Base-by-base conservation (phyloP, 2,113 vertebrate genomes). In the Embiotoca jacksoni region DNA sequence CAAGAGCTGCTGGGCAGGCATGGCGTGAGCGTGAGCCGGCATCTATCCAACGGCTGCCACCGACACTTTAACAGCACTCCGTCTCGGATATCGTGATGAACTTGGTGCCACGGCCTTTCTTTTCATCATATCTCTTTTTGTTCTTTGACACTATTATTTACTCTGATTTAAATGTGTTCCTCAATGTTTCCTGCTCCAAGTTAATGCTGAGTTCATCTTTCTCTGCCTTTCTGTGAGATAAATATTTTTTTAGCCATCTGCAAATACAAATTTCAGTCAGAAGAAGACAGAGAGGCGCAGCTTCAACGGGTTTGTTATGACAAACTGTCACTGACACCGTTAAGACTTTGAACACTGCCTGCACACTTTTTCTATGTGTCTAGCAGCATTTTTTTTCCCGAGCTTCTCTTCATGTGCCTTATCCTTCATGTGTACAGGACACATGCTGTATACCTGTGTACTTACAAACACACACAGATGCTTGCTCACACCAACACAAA, bases 291-390 rank as follows among this genome's bases (percentile, higher is more conserved):
- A 88, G 74, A 69, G 68, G 52, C 16, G 2, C 56, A 69, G 82
- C 78, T 83, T 80, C 81, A 78, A 70, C 41, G 16, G 79, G 75
- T 59, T 80, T 86, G 74, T 82, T 85, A 75, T 89, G 89, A 90
- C 79, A 87, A 83, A 89, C 80, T 85, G 84, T 88, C 84, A 85
- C 71, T 69, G 74, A 84, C 69, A 66, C 53, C 2, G 32, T 80
- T 67, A 67, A 74, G 66, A 80, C 75, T 83, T 88, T 72, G 41
- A 82, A 85, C 82, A 72, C 13, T 69, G 66, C 31, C 55, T 67
- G 65, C 49, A 13, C 52, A 32, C 35, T 11, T 39, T 68, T 70
- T 6, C 39, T 63, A 23, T 72, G 44, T 54, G 73, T 72, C 73
- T 52, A 50, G 72, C 66, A 66, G 62, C 76, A n/a, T 76, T 68